Conservation (phyloP, 1,140 invertebrate species). For the Drosophila serrata region DNA sequence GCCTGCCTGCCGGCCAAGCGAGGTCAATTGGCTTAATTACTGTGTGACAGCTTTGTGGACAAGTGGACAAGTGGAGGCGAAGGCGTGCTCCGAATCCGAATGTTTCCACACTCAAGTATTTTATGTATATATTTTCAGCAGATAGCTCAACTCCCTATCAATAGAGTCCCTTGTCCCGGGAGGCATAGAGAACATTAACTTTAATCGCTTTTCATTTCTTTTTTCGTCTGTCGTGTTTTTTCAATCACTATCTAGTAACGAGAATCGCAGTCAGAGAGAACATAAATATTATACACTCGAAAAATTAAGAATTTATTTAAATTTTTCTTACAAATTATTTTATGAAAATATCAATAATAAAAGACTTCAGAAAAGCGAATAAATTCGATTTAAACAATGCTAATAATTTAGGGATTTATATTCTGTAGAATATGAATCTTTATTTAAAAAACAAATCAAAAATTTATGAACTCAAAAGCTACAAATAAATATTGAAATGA, state of each 20-base stretch:
- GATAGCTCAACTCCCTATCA: constrained; percentile 45
- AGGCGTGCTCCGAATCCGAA: constrained; percentile 20
- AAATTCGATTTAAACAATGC: background rate
- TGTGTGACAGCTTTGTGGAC: constrained; percentile 65
- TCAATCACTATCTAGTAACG: constrained; percentile 46
- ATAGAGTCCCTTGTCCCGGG: constrained; percentile 46
- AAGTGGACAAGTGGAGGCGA: constrained; percentile 20
- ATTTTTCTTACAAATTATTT: background rate
- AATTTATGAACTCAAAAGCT: background rate
- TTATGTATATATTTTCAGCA: constrained; percentile 40
- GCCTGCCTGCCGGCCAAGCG: constrained; percentile 44
- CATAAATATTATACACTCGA: constrained; percentile 6
- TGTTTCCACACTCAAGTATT: constrained; percentile 20
- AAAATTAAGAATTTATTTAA: background rate
- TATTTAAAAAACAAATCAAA: background rate
- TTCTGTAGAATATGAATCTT: background rate
- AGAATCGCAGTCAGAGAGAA: constrained; percentile 21
- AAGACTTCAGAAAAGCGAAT: no score
- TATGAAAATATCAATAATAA: background rate
- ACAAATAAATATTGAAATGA: no score
- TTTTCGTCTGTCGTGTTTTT: constrained; percentile 37
- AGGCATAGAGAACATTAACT: constrained; percentile 31
- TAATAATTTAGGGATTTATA: background rate
- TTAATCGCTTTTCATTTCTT: constrained; percentile 41
- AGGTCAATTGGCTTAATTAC: constrained; percentile 84